Percentiles rank a stretch among this genome's conserved stretches.
phyloP scores from a whole-genome alignment of 2,113 vertebrate genomes.

The Pungitius pungitius region DNA sequence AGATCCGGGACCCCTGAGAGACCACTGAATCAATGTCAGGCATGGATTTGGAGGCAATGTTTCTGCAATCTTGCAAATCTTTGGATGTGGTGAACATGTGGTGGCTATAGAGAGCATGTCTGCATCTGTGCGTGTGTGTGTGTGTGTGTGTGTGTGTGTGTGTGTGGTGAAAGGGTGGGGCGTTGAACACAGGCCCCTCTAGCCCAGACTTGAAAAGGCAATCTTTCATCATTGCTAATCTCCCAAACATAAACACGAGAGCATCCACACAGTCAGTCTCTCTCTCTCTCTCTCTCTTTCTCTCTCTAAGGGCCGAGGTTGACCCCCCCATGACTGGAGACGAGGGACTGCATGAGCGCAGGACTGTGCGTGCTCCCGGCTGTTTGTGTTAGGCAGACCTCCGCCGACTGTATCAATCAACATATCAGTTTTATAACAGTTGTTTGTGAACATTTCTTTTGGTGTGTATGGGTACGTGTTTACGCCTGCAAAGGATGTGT shows the following conservation, averaged over 20 bases:
- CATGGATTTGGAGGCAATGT: slow-evolving; percentile 1
- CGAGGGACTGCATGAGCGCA: slow-evolving; percentile 54
- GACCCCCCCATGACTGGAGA: slow-evolving; percentile 69
- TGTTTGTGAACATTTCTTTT: slow-evolving; percentile 38
- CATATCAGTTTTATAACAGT: slow-evolving; percentile 65
- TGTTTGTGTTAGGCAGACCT: slow-evolving; percentile 69
- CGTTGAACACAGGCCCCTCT: slow-evolving; percentile 69
- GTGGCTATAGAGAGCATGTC: slow-evolving; percentile 3
- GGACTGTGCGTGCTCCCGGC: slow-evolving; percentile 45
- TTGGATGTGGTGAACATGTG: slow-evolving; percentile 39
- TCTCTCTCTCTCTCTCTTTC: slow-evolving; percentile 36
- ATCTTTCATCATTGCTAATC: slow-evolving; percentile 86
- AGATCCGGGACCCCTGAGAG: not conserved
- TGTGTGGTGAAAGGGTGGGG: slow-evolving; percentile 67
- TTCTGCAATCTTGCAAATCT: slow-evolving; percentile 24
- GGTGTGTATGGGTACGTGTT: slow-evolving; percentile 19
- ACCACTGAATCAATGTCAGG: slow-evolving; percentile 28
- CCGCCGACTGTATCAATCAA: slow-evolving; percentile 62
- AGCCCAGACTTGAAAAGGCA: slow-evolving; percentile 81
- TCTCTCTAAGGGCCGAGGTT: slow-evolving; percentile 59
- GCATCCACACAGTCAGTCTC: slow-evolving; percentile 74
- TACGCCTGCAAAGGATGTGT: slow-evolving; percentile 31
- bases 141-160: slow-evolving; percentile 10
- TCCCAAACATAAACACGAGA: slow-evolving; percentile 83
- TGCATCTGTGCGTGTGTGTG: slow-evolving; percentile 6